phyloP scores from a whole-genome alignment of 2,888 invertebrate genomes.

The Meteorus cinctellus region DNA sequence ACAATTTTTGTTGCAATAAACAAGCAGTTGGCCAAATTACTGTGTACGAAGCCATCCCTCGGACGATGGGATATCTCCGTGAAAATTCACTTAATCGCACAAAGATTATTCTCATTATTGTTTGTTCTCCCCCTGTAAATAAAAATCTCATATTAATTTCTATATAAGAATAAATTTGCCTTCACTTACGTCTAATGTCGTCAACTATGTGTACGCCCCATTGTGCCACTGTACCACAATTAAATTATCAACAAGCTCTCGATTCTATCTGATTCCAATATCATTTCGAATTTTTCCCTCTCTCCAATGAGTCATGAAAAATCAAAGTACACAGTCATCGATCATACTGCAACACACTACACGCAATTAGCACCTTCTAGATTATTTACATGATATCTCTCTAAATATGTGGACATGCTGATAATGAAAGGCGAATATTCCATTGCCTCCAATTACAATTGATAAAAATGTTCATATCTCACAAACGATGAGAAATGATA shows the following conservation, averaged over 20 bases:
- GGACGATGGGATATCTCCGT: conserved; percentile 74
- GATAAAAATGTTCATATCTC: no score
- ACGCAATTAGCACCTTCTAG: not conserved
- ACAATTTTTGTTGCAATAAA: conserved; percentile 76
- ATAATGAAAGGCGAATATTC: no score
- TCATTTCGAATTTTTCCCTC: no score
- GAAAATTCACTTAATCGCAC: conserved; percentile 73
- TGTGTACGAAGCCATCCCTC: conserved; percentile 78
- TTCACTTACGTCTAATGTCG: not conserved
- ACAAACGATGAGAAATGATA: no score
- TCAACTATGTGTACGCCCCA: not conserved
- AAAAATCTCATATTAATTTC: conserved; percentile 1
- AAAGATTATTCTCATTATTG: conserved; percentile 67
- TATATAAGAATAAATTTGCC: not conserved
- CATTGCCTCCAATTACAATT: no score
- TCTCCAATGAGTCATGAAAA: not conserved
- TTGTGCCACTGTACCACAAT: not conserved
- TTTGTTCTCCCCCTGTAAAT: conserved; percentile 19
- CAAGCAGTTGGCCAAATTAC: conserved; percentile 78
- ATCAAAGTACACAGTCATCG: not conserved
- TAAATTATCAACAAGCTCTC: not conserved
- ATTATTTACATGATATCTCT: not conserved
- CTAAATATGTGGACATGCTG: no score
- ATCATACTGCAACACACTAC: not conserved
- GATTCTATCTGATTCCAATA: conserved; percentile 1